A percentile compares a stretch with the other conserved stretches of the same genome.
These are phyloP conservation scores for Serilophus lunatus DNA, from an alignment of 2,113 vertebrate species.

Conservation along the genomic window DNA sequence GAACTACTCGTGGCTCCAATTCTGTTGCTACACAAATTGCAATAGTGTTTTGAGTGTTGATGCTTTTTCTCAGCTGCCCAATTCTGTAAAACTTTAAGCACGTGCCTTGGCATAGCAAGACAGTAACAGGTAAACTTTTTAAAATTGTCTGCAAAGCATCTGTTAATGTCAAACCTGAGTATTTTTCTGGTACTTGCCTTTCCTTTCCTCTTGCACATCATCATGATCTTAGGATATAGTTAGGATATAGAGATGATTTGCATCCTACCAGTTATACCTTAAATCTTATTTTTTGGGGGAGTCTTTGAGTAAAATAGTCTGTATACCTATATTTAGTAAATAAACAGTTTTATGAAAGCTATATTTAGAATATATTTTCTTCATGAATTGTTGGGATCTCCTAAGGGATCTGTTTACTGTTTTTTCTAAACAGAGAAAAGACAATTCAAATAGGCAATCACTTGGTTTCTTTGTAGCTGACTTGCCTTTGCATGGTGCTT, in stretches of 20 bases:
- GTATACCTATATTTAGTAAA: neutral
- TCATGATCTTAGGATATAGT: neutral
- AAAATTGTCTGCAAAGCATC: neutral
- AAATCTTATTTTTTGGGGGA: neutral
- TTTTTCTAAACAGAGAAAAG: neutral
- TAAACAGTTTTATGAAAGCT: neutral
- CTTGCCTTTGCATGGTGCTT: neutral
- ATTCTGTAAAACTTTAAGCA: neutral
- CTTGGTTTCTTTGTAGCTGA: neutral
- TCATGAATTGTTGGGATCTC: neutral
- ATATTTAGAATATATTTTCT: neutral
- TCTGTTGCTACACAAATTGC: neutral
- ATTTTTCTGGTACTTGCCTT: neutral
- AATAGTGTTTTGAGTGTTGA: neutral
- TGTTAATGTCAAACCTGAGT: neutral
- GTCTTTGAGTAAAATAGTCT: neutral
- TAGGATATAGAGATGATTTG: neutral
- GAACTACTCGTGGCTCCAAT: too few species aligned
- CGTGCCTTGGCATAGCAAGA: neutral
- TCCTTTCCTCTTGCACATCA: neutral
- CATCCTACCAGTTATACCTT: too few species aligned
- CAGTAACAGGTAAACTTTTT: fast-evolving
- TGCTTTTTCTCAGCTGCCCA: neutral
- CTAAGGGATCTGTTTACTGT: neutral
- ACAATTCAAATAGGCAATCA: neutral